Evolutionary conservation across 1,140 invertebrate species (phyloP), one percentile per base, ranked within the genome.

Genomic region (Papilio polytes): DNA sequence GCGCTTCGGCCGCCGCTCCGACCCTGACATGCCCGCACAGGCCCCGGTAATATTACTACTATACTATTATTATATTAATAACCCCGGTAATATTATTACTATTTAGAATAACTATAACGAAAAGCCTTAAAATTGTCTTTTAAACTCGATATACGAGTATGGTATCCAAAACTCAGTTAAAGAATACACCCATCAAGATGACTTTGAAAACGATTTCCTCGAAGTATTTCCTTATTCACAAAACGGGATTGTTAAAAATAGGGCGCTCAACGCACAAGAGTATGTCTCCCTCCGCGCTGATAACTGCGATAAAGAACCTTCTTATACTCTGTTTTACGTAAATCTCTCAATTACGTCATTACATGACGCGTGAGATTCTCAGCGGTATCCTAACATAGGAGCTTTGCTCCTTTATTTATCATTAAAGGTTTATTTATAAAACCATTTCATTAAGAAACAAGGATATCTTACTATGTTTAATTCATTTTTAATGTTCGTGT

Each of bases 1-100:
- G 8, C 96, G 97, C 53, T 97, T 97, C 86, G 97, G 97, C 70
- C 93, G 96, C 72, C 95, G 97, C 70, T 96, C 96, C n/a, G 97
- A 97, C 91, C 97, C 97, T 1, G 93, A 94, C 44, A 94, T 96
- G 92, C 89, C 95, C 15, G 92, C 93, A 36, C 90, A 95, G 80
- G 86, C 93, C 13, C 93, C 94, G 20, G 92, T 95, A 83, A 93
- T 20, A 3, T 44, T 74, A 26, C 22, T n/a, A n/a, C n/a, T n/a
- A n/a, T n/a, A n/a, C n/a, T n/a, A n/a, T n/a, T n/a, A n/a, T n/a
- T n/a, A n/a, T n/a, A n/a, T n/a, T n/a, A n/a, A n/a, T n/a, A n/a
- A n/a, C n/a, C n/a, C n/a, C n/a, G n/a, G n/a, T n/a, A n/a, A n/a
- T n/a, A n/a, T n/a, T n/a, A n/a, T n/a, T n/a, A n/a, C n/a, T n/a